Evolutionary conservation across 1,140 invertebrate genomes (phyloP).

Genomic region (Anastatus disparis): DNA sequence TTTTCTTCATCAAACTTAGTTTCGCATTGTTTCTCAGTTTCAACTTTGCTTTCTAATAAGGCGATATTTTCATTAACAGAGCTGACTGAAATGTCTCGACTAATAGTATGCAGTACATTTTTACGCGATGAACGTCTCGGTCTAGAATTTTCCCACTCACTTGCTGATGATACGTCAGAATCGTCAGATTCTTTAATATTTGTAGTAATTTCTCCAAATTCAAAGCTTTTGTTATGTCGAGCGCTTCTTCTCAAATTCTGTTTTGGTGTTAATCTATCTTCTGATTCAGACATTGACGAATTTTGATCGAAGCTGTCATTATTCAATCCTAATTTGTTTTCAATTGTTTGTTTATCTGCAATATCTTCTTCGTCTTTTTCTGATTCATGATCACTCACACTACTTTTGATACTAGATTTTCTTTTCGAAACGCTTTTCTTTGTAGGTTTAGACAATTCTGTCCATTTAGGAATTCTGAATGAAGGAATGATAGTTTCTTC

Average conservation of each 20-base stretch:
- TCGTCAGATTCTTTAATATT: slow-evolving; percentile 6
- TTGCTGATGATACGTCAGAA: background rate
- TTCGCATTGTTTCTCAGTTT: too few species aligned
- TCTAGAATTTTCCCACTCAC: background rate
- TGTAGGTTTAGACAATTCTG: slow-evolving; percentile 31
- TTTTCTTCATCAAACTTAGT: too few species aligned
- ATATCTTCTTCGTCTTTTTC: slow-evolving; percentile 8
- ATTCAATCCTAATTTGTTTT: background rate
- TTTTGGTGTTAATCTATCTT: slow-evolving; percentile 4
- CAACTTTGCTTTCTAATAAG: background rate
- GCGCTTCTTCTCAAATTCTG: background rate
- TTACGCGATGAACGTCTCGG: slow-evolving; percentile 9
- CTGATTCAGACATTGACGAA: slow-evolving; percentile 23
- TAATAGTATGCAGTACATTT: background rate
- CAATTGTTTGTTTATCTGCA: background rate
- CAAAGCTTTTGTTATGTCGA: background rate
- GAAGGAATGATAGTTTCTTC: background rate
- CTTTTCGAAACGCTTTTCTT: slow-evolving; percentile 49
- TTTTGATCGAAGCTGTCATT: background rate
- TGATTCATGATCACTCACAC: background rate
- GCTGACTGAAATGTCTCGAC: background rate
- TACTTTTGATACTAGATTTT: slow-evolving; percentile 43
- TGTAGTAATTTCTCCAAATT: background rate
- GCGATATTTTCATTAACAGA: slow-evolving; percentile 8
- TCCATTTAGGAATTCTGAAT: slow-evolving; percentile 47